These are phyloP conservation scores for Oryzias curvinotus DNA, from an alignment of 2,113 vertebrate genomes.

Conservation along the genomic window DNA sequence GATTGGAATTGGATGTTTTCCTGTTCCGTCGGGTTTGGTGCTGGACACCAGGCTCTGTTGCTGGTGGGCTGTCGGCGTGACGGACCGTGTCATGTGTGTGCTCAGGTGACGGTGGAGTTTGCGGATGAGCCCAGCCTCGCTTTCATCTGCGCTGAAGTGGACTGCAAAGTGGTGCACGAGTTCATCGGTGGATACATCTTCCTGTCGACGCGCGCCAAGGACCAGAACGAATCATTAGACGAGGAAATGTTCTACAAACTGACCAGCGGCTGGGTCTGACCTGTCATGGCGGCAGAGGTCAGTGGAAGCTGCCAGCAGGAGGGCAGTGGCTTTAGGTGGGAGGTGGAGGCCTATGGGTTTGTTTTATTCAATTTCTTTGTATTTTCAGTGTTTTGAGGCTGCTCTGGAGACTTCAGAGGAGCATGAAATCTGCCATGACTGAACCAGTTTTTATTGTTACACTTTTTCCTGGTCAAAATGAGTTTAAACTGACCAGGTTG, in stretches of 20 bases:
- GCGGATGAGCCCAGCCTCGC: constrained; percentile 92
- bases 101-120: constrained; percentile 95
- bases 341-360: constrained; percentile 29
- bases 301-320: constrained; percentile 26
- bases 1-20: no score
- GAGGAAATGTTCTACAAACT: constrained; percentile 99
- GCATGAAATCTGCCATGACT: constrained; percentile 53
- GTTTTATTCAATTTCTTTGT: constrained; percentile 46
- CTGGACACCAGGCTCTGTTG: background rate
- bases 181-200: constrained; percentile 99
- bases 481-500: constrained; percentile 46
- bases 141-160: constrained; percentile 95
- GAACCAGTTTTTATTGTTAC: constrained; percentile 43
- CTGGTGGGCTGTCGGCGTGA: background rate
- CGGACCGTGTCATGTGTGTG: background rate
- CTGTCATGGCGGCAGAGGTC: constrained; percentile 8
- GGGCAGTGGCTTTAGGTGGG: constrained; percentile 12
- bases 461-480: background rate
- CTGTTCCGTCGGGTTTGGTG: constrained; percentile 73
- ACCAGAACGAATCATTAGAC: constrained; percentile 97
- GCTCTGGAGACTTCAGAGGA: constrained; percentile 60
- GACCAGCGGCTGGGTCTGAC: constrained; percentile 97
- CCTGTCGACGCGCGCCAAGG: constrained; percentile 94
- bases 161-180: constrained; percentile 98
- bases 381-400: constrained; percentile 48